A percentile compares a stretch with the other conserved stretches of the same genome.
phyloP scores from a whole-genome alignment of 2,797 vertebrate genomes.

The Holocentrus rufus region DNA sequence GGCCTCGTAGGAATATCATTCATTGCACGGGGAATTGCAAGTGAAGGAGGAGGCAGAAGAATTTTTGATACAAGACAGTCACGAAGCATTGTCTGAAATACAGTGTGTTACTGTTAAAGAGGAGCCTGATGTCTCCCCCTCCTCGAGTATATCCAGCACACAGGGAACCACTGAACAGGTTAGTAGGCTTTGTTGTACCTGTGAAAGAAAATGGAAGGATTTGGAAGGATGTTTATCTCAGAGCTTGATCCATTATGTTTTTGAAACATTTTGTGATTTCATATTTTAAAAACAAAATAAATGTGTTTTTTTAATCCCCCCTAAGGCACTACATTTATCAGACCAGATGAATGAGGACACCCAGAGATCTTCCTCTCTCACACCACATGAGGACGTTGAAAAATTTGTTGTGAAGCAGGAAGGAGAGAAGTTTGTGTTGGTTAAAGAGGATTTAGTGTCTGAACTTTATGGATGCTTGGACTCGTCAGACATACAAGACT shows the following conservation, averaged over 20 bases:
- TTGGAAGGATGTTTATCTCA: not conserved
- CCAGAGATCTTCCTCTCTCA: not conserved
- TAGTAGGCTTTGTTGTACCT: not conserved
- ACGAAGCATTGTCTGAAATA: constrained; percentile 18
- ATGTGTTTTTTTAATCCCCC: not conserved
- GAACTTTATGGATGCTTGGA: not conserved
- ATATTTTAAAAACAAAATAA: not conserved
- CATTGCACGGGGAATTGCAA: not conserved
- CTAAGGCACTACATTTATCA: not conserved
- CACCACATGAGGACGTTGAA: not conserved
- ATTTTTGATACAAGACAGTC: constrained; percentile 15
- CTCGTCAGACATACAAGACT: not conserved
- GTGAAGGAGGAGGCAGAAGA: constrained; percentile 7
- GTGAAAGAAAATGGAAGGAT: not conserved
- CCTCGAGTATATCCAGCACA: not conserved
- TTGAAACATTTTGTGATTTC: too few species aligned
- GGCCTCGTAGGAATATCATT: not conserved
- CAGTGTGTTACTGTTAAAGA: constrained; percentile 8
- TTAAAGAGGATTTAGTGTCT: not conserved
- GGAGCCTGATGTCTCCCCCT: not conserved
- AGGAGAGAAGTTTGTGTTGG: not conserved
- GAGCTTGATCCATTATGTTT: not conserved
- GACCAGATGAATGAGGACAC: not conserved
- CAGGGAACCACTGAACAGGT: not conserved
- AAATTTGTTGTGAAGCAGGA: not conserved